These are phyloP conservation scores for Vesta saturnalis DNA, from an alignment of 2,888 invertebrate species.

Conservation along the genomic window DNA sequence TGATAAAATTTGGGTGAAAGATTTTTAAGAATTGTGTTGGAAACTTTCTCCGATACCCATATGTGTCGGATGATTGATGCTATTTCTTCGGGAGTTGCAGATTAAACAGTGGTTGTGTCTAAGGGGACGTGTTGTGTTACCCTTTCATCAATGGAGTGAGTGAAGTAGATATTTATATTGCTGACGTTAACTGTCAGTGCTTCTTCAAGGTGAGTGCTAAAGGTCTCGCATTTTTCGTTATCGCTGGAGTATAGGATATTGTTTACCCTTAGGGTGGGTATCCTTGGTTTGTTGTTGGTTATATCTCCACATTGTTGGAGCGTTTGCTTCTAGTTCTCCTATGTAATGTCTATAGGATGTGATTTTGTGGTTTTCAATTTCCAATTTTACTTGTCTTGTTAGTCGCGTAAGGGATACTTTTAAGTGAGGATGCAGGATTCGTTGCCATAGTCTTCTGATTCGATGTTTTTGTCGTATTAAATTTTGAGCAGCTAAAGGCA, in stretches of 20 bases:
- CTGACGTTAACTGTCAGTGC: neutral
- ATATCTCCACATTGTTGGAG: too few relatives aligned
- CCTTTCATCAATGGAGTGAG: neutral
- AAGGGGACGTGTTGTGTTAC: neutral
- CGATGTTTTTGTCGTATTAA: neutral
- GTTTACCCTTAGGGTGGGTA: constrained; percentile 5
- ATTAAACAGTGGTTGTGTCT: neutral
- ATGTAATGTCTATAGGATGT: too few relatives aligned
- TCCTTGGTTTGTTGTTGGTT: neutral
- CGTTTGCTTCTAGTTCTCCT: too few relatives aligned
- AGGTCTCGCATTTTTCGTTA: neutral
- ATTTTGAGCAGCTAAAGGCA: neutral
- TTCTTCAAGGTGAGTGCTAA: neutral
- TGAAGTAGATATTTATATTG: neutral
- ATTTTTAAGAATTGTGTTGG: neutral
- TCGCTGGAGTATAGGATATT: constrained; percentile 3
- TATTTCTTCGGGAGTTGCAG: neutral
- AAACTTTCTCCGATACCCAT: too few relatives aligned
- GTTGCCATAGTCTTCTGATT: neutral
- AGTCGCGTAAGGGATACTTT: too few relatives aligned
- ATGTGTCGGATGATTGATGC: neutral
- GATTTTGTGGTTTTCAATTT: too few relatives aligned
- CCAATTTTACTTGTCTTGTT: too few relatives aligned
- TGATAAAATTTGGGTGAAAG: neutral
- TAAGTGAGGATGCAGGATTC: neutral